Evolutionary conservation across 2,113 vertebrate genomes (phyloP).

Genomic region (Tringa solitaria): DNA sequence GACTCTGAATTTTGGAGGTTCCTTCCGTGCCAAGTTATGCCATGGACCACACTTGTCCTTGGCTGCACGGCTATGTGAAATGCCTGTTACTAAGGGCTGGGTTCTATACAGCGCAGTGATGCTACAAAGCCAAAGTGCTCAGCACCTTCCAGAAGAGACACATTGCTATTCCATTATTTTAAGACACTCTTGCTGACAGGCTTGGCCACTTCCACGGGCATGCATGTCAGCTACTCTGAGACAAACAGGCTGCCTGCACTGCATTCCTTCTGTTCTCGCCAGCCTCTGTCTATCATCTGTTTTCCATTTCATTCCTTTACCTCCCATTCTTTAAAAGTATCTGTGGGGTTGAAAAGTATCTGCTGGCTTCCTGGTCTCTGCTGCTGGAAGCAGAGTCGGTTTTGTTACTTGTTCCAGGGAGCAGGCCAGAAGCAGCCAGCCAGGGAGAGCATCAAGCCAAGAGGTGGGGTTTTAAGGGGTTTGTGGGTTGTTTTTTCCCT

Average conservation of each 20-base stretch:
- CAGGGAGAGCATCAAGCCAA: neutral
- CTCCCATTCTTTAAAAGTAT: conserved; percentile 33
- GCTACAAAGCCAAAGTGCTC: neutral
- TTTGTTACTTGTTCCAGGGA: conserved; percentile 49
- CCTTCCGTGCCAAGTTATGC: neutral
- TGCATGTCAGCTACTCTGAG: neutral
- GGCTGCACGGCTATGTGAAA: neutral
- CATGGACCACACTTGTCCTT: neutral
- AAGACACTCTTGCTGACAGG: neutral
- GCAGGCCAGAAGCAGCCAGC: conserved; percentile 33
- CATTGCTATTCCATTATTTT: neutral
- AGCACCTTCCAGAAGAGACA: neutral
- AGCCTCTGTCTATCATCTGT: conserved; percentile 50
- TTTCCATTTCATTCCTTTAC: conserved; percentile 50
- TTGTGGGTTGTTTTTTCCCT: neutral
- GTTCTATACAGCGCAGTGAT: neutral
- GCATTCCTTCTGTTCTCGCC: conserved; percentile 23
- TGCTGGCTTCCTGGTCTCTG: neutral
- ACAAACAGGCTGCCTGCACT: neutral
- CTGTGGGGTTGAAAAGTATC: conserved; percentile 29
- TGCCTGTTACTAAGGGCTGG: neutral
- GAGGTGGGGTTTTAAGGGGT: neutral
- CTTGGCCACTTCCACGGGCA: neutral
- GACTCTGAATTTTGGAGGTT: neutral
- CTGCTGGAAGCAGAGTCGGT: neutral